Evolutionary conservation across 2,797 vertebrate genomes (phyloP).

Genomic region (Tapera naevia): DNA sequence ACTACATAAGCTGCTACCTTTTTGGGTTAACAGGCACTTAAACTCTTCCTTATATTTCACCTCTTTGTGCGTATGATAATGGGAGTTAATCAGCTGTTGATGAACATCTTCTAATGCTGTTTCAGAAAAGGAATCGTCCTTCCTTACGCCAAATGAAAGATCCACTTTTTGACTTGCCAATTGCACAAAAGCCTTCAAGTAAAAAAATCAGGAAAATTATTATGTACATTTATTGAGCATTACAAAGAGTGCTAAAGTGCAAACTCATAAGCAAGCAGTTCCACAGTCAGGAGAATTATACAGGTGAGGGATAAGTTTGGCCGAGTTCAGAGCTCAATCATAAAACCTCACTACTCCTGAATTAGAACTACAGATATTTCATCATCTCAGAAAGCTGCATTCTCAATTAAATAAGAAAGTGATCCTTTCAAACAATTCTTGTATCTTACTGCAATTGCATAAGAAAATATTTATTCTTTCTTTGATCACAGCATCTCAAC

Average conservation of each 20-base stretch:
- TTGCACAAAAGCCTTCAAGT: constrained; percentile 69
- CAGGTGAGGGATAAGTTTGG: neutral
- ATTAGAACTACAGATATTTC: neutral
- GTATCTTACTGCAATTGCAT: neutral
- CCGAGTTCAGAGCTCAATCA: neutral
- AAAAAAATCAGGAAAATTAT: constrained; percentile 14
- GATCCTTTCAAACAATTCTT: neutral
- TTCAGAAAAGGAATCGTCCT: neutral
- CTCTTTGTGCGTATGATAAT: constrained; percentile 2
- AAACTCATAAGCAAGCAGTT: neutral
- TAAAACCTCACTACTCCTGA: neutral
- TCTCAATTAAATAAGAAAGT: neutral
- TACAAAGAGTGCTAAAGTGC: neutral
- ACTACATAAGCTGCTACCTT: neutral
- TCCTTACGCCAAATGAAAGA: constrained; percentile 4
- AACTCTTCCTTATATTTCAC: constrained; percentile 6
- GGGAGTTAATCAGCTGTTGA: constrained; percentile 41
- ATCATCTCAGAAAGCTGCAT: neutral
- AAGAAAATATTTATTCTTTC: neutral
- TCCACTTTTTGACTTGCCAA: constrained; percentile 59
- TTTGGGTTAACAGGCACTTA: neutral
- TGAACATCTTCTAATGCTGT: neutral
- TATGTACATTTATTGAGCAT: neutral
- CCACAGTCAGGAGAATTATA: neutral
- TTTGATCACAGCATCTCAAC: neutral